phyloP scores from a whole-genome alignment of 2,797 vertebrate genomes.

The Acrocephalus scirpaceus region DNA sequence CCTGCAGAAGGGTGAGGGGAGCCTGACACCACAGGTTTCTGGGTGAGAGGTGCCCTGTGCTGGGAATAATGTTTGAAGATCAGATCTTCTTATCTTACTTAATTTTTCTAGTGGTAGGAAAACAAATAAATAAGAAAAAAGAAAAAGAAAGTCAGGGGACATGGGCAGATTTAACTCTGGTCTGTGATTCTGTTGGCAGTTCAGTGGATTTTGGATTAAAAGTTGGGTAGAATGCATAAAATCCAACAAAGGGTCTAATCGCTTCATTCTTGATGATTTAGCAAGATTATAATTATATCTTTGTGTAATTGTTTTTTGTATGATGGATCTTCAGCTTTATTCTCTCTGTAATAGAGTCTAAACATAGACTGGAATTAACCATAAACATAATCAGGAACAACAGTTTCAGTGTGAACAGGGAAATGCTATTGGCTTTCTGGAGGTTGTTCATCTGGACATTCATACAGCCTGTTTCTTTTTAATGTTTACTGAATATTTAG shows the following conservation, averaged over 20 bases:
- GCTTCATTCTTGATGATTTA: slow-evolving; percentile 24
- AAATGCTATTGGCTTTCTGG: slow-evolving; percentile 21
- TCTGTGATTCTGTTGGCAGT: background rate
- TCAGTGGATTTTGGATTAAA: background rate
- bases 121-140: background rate
- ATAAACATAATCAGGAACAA: slow-evolving; percentile 21
- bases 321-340: background rate
- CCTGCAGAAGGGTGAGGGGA: background rate
- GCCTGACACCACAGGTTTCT: accelerated
- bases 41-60: accelerated
- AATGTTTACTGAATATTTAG: slow-evolving; percentile 38
- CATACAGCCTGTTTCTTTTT: background rate
- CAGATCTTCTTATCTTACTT: background rate
- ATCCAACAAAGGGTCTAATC: background rate
- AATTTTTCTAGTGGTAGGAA: background rate
- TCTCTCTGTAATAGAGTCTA: background rate
- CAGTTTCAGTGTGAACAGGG: background rate
- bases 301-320: slow-evolving; percentile 22
- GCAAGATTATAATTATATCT: slow-evolving; percentile 9
- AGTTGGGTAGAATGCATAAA: background rate
- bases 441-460: slow-evolving; percentile 16
- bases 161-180: background rate
- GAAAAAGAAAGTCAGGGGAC: background rate
- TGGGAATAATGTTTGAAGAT: background rate
- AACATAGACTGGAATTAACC: slow-evolving; percentile 34